These are phyloP conservation scores for Elysia crispata DNA, from an alignment of 2,888 invertebrate species.

Conservation along the genomic window DNA sequence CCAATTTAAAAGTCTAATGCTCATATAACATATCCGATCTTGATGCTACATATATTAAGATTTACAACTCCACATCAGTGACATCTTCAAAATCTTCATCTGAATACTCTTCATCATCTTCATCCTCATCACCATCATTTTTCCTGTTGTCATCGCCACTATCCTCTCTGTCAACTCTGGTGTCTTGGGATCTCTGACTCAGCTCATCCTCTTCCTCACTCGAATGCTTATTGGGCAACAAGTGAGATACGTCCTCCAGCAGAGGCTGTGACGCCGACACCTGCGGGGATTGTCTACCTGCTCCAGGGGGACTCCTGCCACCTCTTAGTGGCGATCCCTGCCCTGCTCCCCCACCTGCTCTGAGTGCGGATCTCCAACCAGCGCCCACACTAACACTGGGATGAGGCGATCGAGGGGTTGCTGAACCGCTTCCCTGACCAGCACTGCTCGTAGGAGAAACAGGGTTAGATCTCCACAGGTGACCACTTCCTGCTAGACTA, in stretches of 20 bases:
- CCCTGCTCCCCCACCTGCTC: no score
- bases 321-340: neutral
- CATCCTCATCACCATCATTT: conserved; percentile 31
- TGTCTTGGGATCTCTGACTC: neutral
- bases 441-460: no score
- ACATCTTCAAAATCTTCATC: conserved; percentile 44
- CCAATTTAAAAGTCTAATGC: no score
- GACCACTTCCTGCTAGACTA: no score
- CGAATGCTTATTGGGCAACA: conserved; percentile 14
- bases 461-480: no score
- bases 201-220: neutral
- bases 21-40: no score
- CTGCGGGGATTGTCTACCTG: conserved; percentile 4
- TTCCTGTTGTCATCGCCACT: neutral
- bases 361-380: no score
- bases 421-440: no score
- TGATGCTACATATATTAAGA: no score
- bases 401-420: no score
- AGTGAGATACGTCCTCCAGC: conserved; percentile 33
- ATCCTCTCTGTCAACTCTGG: neutral
- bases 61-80: conserved; percentile 21
- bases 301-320: neutral
- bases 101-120: conserved; percentile 35
- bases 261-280: conserved; percentile 20
- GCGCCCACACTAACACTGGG: no score